These are phyloP conservation scores for Thumatha senex DNA, from an alignment of 2,888 invertebrate species.

Conservation along the genomic window DNA sequence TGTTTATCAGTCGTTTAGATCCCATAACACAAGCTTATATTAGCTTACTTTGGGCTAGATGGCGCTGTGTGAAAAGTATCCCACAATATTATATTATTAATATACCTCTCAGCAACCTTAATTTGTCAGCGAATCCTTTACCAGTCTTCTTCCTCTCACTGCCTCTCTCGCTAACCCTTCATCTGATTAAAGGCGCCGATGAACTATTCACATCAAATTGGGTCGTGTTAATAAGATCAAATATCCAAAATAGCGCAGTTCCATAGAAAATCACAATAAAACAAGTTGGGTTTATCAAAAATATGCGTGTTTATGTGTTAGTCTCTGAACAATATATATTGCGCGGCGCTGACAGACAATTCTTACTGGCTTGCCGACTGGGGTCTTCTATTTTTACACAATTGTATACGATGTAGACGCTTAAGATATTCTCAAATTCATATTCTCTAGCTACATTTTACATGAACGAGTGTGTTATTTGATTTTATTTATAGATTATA, in stretches of 20 bases:
- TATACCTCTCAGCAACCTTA: no score
- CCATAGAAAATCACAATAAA: conserved; percentile 39
- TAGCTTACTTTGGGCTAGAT: no score
- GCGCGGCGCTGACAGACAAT: conserved; percentile 59
- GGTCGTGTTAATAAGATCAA: neutral
- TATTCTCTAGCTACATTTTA: conserved; percentile 14
- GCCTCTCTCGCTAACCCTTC: no score
- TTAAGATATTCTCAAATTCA: conserved; percentile 48
- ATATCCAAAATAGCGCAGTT: conserved; percentile 32
- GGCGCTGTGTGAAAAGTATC: no score
- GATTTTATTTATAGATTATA: neutral
- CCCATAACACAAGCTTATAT: no score
- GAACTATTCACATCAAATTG: no score
- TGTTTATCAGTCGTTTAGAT: no score
- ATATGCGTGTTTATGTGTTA: conserved; percentile 29
- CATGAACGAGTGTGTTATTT: neutral
- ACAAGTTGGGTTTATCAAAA: conserved; percentile 37
- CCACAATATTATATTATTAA: no score
- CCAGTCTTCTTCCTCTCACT: no score
- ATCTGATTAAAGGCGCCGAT: no score
- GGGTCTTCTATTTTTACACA: conserved; percentile 57
- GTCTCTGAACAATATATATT: conserved; percentile 53
- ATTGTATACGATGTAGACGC: conserved; percentile 33
- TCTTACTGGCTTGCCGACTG: conserved; percentile 42
- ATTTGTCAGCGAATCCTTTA: no score